These are phyloP conservation scores for Clivina fossor DNA, from an alignment of 2,888 invertebrate species.

Conservation along the genomic window DNA sequence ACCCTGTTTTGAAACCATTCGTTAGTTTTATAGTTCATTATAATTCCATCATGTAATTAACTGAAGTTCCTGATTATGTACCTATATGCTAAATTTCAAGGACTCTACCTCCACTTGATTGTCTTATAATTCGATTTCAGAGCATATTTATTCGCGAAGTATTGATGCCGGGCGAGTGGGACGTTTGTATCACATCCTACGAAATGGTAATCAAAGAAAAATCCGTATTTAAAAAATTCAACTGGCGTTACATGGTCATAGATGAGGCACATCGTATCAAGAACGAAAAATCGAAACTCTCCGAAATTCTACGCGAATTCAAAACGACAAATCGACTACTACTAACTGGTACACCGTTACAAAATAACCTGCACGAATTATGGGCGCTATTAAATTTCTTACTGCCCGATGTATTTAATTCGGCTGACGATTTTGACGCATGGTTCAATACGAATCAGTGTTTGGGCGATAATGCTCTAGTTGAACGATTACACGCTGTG, in stretches of 20 bases:
- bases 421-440: constrained; percentile 95
- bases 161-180: constrained; percentile 95
- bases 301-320: constrained; percentile 94
- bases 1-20: too few species aligned
- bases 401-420: constrained; percentile 96
- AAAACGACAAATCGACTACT: constrained; percentile 94
- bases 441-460: constrained; percentile 98
- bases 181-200: constrained; percentile 97
- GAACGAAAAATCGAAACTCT: constrained; percentile 98
- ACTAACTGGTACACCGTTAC: constrained; percentile 95
- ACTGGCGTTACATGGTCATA: constrained; percentile 99
- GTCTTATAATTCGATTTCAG: too few species aligned
- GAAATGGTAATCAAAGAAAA: constrained; percentile 98
- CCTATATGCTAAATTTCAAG: too few species aligned
- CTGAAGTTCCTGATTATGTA: too few species aligned
- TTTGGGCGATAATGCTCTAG: constrained; percentile 85
- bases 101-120: too few species aligned
- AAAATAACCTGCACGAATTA: constrained; percentile 97
- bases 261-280: constrained; percentile 99
- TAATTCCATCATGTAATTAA: too few species aligned
- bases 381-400: constrained; percentile 98
- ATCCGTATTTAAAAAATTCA: constrained; percentile 96
- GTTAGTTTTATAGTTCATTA: too few species aligned
- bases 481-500: constrained; percentile 90
- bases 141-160: constrained; percentile 87